phyloP scores from a whole-genome alignment of 1,140 invertebrate species.

The Megalopta genalis region DNA sequence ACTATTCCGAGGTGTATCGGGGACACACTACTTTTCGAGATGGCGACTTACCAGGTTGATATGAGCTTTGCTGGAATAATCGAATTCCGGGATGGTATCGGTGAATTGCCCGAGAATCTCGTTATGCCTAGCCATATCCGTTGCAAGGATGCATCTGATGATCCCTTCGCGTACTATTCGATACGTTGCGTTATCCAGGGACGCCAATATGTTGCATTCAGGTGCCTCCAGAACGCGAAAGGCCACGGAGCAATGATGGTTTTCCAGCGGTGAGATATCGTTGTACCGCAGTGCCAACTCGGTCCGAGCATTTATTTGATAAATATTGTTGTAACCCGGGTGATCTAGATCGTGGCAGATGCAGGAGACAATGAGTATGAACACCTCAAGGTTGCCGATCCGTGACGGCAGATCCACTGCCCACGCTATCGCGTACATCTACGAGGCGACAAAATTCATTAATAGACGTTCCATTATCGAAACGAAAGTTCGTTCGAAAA shows the following conservation, averaged over 20 bases:
- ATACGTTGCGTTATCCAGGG: constrained; percentile 83
- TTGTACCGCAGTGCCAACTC: constrained; percentile 93
- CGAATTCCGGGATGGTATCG: constrained; percentile 86
- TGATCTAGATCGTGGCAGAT: constrained; percentile 96
- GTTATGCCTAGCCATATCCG: constrained; percentile 93
- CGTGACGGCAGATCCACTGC: constrained; percentile 85
- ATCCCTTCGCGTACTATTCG: constrained; percentile 88
- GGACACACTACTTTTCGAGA: neutral
- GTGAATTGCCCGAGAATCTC: constrained; percentile 91
- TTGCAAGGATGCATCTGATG: constrained; percentile 91
- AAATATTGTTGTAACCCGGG: constrained; percentile 94
- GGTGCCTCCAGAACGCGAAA: constrained; percentile 89
- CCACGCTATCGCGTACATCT: constrained; percentile 94
- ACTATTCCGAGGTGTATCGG: neutral
- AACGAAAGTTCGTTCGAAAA: neutral
- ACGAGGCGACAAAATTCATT: constrained; percentile 38
- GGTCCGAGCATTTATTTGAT: constrained; percentile 93
- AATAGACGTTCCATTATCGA: constrained; percentile 13
- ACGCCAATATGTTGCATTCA: constrained; percentile 89
- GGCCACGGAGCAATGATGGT: constrained; percentile 93
- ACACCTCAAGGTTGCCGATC: constrained; percentile 88
- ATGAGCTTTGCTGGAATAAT: constrained; percentile 88
- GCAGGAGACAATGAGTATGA: constrained; percentile 90
- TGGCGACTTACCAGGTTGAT: constrained; percentile 86
- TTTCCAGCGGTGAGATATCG: constrained; percentile 93